Percentiles rank a stretch among this genome's conserved stretches.
phyloP scores from a whole-genome alignment of 2,113 vertebrate genomes.

The Eulemur rufifrons region DNA sequence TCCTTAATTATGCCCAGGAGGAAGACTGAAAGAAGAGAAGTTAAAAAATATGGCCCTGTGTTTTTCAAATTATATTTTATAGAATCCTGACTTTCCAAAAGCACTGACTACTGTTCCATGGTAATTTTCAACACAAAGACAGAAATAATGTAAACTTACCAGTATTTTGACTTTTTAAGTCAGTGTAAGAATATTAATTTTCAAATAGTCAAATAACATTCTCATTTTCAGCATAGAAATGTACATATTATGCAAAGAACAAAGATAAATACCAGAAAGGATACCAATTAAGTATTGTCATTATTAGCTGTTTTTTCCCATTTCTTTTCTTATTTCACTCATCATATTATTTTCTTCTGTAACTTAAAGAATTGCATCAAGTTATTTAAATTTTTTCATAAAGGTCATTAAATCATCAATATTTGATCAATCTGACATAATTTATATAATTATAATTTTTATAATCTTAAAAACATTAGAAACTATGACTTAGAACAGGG shows the following conservation, averaged over 20 bases:
- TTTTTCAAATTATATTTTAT: conserved; percentile 5
- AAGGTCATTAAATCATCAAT: not conserved
- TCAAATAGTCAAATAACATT: not conserved
- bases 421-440: not conserved
- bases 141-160: not conserved
- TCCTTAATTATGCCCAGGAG: not conserved
- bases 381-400: not conserved
- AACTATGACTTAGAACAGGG: not conserved
- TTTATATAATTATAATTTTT: not conserved
- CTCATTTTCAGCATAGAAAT: not conserved
- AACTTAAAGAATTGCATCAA: not conserved
- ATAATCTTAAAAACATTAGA: not conserved
- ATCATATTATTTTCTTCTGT: not conserved
- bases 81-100: not conserved
- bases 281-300: not conserved
- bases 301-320: not conserved
- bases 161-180: not conserved
- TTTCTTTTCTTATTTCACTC: not conserved
- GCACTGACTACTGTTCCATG: not conserved
- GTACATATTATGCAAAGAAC: not conserved
- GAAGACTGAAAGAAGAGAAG: not conserved
- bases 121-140: conserved; percentile 5
- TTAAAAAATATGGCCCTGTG: not conserved
- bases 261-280: conserved; percentile 3
- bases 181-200: not conserved